phyloP scores from a whole-genome alignment of 2,113 vertebrate genomes.

The Rallus limicola region DNA sequence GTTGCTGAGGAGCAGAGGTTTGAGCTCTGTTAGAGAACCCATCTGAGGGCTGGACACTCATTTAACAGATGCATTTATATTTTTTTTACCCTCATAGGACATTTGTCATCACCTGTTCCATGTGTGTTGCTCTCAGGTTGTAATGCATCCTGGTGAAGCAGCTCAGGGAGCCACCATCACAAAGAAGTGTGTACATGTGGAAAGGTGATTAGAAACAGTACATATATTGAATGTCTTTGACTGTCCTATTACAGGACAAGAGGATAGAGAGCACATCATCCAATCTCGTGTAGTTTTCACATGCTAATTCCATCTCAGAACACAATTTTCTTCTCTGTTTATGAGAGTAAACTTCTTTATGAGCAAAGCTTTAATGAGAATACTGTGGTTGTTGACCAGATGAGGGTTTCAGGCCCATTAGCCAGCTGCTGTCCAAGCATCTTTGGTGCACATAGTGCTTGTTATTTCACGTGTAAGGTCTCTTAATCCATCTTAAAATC shows the following conservation, averaged over 20 bases:
- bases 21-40: not conserved
- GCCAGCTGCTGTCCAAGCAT: slow-evolving; percentile 13
- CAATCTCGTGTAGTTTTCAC: not conserved
- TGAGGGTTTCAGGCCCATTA: not conserved
- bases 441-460: not conserved
- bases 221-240: not conserved
- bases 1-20: not conserved
- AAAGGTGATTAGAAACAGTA: not conserved
- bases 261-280: not conserved
- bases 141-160: not conserved
- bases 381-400: not conserved
- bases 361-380: slow-evolving; percentile 20
- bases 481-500: slow-evolving; percentile 38
- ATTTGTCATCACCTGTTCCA: not conserved
- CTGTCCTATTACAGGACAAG: not conserved
- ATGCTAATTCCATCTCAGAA: not conserved
- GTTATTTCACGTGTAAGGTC: slow-evolving; percentile 35
- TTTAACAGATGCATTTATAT: not conserved
- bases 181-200: not conserved
- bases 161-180: not conserved
- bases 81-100: not conserved
- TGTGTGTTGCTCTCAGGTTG: not conserved
- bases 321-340: not conserved
- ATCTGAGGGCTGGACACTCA: not conserved
- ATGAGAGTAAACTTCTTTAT: not conserved